These are phyloP conservation scores for Torymus auratus DNA, from an alignment of 2,888 invertebrate species.

Conservation along the genomic window DNA sequence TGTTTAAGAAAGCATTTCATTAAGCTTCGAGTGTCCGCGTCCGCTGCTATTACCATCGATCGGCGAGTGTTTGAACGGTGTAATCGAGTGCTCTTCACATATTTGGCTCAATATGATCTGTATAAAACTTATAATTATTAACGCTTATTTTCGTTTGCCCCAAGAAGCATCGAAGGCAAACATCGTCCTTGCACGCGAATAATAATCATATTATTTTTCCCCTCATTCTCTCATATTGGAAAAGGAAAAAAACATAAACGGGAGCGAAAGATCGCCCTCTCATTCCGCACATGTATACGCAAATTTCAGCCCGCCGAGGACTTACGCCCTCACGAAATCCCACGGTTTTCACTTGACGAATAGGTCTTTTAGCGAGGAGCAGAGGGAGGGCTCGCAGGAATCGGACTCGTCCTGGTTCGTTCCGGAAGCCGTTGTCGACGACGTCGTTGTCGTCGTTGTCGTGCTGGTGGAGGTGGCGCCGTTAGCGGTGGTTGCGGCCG, in stretches of 20 bases:
- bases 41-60: constrained; percentile 3
- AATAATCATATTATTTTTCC: not conserved
- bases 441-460: not conserved
- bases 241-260: not conserved
- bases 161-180: constrained; percentile 23
- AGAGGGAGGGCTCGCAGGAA: constrained; percentile 88
- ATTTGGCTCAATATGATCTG: constrained; percentile 42
- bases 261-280: constrained; percentile 20
- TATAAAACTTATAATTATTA: constrained; percentile 52
- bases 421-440: constrained; percentile 57
- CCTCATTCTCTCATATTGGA: not conserved
- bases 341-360: constrained; percentile 85
- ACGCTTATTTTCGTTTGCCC: constrained; percentile 7
- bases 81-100: constrained; percentile 4
- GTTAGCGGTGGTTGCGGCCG: not conserved
- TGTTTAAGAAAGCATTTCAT: not conserved
- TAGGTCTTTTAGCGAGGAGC: constrained; percentile 90
- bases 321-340: not conserved
- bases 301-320: not conserved
- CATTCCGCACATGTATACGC: no score
- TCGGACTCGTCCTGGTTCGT: constrained; percentile 85
- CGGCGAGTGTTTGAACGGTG: constrained; percentile 24
- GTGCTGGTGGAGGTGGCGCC: not conserved
- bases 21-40: constrained; percentile 19
- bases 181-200: not conserved